Conservation (phyloP, 2,888 invertebrate species). For the Schizaphis graminum region DNA sequence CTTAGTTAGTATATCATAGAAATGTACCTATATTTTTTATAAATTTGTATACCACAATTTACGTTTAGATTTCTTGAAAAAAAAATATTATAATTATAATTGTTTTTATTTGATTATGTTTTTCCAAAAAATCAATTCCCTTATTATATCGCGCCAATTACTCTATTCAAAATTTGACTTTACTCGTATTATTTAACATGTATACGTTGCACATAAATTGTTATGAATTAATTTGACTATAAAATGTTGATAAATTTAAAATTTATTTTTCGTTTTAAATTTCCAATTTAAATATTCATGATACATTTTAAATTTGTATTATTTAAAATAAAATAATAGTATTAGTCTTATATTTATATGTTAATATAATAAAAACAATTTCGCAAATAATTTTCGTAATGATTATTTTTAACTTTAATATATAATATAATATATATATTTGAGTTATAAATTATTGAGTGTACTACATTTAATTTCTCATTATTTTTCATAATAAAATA, state of each 20-base stretch:
- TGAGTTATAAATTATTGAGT: background rate
- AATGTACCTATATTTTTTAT: background rate
- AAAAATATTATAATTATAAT: background rate
- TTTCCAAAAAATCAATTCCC: background rate
- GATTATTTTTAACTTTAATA: too few species aligned
- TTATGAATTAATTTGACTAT: background rate
- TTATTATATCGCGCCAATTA: background rate
- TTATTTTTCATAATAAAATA: background rate
- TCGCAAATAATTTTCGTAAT: too few species aligned
- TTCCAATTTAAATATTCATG: background rate
- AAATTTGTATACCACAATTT: background rate
- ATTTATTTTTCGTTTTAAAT: background rate
- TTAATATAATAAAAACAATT: too few species aligned
- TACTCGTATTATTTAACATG: background rate
- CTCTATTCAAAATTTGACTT: background rate
- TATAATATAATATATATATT: background rate
- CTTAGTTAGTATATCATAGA: too few species aligned
- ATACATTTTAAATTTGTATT: background rate
- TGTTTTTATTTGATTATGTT: background rate
- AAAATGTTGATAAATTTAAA: background rate
- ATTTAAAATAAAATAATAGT: too few species aligned
- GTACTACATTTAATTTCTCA: background rate
- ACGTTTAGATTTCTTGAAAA: background rate
- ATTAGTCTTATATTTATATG: too few species aligned
- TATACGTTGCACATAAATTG: background rate